Conservation (phyloP, 2,888 invertebrate genomes). For the Ferrisia virgata region DNA sequence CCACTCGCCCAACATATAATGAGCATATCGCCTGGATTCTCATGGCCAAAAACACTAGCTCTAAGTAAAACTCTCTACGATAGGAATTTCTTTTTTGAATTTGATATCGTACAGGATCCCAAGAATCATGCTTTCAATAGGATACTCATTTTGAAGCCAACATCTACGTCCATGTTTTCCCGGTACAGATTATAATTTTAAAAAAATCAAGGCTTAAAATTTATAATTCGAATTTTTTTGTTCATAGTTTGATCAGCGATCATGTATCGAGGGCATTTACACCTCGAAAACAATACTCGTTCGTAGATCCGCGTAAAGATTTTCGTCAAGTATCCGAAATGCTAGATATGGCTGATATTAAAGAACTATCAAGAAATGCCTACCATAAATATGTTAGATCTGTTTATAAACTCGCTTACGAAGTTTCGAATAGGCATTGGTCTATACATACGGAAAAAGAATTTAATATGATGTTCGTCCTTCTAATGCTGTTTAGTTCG, state of each 20-base stretch:
- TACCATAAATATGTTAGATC: neutral
- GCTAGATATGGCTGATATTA: neutral
- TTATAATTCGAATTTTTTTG: neutral
- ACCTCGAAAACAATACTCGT: neutral
- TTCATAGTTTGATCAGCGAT: neutral
- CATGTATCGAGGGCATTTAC: neutral
- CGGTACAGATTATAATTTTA: neutral
- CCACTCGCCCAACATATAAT: constrained; percentile 61
- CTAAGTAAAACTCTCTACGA: constrained; percentile 58
- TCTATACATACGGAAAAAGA: neutral
- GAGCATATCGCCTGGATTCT: constrained; percentile 55
- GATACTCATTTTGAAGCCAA: constrained; percentile 49
- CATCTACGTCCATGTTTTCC: neutral
- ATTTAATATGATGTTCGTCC: neutral
- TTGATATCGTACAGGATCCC: constrained; percentile 65
- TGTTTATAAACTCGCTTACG: neutral
- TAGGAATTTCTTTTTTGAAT: constrained; percentile 61
- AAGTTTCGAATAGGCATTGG: neutral
- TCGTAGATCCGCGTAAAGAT: neutral
- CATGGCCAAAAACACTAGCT: constrained; percentile 60
- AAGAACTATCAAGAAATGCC: neutral
- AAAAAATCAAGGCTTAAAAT: neutral
- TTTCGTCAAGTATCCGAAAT: neutral
- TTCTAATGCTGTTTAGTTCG: constrained; percentile 4
- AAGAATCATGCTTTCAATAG: constrained; percentile 66